Evolutionary conservation across 2,113 vertebrate species (phyloP).

Genomic region (Percina caprodes): DNA sequence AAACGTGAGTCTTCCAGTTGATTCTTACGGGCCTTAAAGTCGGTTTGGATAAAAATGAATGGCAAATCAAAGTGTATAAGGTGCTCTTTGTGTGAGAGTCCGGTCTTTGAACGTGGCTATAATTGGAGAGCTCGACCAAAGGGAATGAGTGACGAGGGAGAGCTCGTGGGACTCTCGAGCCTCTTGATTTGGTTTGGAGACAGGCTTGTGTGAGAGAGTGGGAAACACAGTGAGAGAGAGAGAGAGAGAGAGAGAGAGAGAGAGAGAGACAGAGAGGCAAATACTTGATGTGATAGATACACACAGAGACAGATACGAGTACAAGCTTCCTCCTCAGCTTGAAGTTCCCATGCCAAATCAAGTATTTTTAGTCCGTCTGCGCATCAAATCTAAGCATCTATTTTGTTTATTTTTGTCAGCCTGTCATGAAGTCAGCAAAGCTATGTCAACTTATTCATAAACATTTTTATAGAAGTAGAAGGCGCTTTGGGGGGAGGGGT

Average conservation of each 20-base stretch:
- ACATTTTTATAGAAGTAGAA: slow-evolving; percentile 21
- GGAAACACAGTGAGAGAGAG: slow-evolving; percentile 16
- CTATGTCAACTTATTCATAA: slow-evolving; percentile 22
- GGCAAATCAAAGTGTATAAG: slow-evolving; percentile 38
- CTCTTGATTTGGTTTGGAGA: slow-evolving; percentile 58
- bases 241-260: slow-evolving; percentile 12
- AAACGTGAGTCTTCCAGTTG: slow-evolving; percentile 36
- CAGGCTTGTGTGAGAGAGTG: slow-evolving; percentile 43
- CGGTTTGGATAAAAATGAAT: slow-evolving; percentile 48
- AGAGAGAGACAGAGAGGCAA: no score
- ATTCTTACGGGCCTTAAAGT: slow-evolving; percentile 46
- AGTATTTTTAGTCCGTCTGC: slow-evolving; percentile 42
- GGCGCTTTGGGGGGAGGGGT: slow-evolving; percentile 25
- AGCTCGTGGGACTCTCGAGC: slow-evolving; percentile 49
- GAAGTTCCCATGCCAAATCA: slow-evolving; percentile 38
- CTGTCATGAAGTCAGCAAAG: slow-evolving; percentile 42
- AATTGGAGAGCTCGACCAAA: slow-evolving; percentile 68
- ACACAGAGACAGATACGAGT: slow-evolving; percentile 5
- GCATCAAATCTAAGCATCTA: slow-evolving; percentile 27
- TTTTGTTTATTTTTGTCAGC: slow-evolving; percentile 44
- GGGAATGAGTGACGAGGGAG: slow-evolving; percentile 8
- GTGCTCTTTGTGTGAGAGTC: slow-evolving; percentile 50
- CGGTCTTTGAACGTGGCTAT: slow-evolving; percentile 60
- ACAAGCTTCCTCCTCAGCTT: slow-evolving; percentile 25
- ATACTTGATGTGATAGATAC: slow-evolving; percentile 35